A percentile compares a stretch with the other conserved stretches of the same genome.
Evolutionary conservation across 2,888 invertebrate species (phyloP).

Genomic region (Melipona bicolor): DNA sequence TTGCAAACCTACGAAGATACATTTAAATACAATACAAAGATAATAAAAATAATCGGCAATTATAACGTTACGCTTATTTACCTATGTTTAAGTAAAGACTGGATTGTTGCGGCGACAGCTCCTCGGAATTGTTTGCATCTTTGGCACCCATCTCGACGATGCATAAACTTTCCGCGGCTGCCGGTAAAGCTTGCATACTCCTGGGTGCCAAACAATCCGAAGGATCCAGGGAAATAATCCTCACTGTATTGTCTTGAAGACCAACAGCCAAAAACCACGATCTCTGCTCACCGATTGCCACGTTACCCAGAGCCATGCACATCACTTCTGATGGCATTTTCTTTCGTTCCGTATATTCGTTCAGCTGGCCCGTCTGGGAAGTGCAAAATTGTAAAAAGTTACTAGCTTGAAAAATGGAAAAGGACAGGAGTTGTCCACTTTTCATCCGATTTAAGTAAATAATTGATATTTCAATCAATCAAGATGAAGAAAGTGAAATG

Average conservation of each 20-base stretch:
- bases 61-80: conserved; percentile 39
- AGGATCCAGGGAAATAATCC: conserved; percentile 98
- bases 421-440: conserved; percentile 59
- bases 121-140: conserved; percentile 86
- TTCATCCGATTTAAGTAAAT: conserved; percentile 38
- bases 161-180: conserved; percentile 97
- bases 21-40: neutral
- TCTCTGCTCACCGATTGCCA: conserved; percentile 97
- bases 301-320: conserved; percentile 98
- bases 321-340: conserved; percentile 98
- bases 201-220: conserved; percentile 97
- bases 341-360: conserved; percentile 99
- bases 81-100: conserved; percentile 97
- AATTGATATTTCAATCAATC: conserved; percentile 56
- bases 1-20: conserved; percentile 88
- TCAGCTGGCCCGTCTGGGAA: conserved; percentile 96
- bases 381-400: neutral
- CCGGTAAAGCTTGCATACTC: conserved; percentile 98
- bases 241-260: conserved; percentile 97
- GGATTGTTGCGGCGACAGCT: conserved; percentile 87
- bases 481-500: conserved; percentile 82
- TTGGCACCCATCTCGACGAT: conserved; percentile 96
- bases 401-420: neutral
- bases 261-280: conserved; percentile 98
- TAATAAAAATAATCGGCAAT: neutral